Conservation (phyloP, 2,888 invertebrate species). For the Hecatera dysodea region DNA sequence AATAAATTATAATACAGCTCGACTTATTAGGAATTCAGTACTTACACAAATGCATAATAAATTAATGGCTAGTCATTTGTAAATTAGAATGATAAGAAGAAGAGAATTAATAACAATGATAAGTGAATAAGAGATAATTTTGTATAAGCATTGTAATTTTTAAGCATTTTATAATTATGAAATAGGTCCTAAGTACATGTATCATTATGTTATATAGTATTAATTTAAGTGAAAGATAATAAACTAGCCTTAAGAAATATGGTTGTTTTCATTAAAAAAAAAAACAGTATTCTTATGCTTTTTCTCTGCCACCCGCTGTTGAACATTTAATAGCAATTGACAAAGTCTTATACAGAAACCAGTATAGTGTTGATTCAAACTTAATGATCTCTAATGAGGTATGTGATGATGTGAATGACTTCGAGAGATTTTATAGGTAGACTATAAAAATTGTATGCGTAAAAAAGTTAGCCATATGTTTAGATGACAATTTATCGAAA, state of each 20-base stretch:
- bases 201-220: constrained; percentile 1
- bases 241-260: constrained; percentile 8
- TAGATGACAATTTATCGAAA: too few relatives aligned
- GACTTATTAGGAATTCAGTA: constrained; percentile 11
- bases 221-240: constrained; percentile 27
- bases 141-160: constrained; percentile 19
- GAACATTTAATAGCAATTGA: too few relatives aligned
- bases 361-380: too few relatives aligned
- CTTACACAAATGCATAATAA: constrained; percentile 24
- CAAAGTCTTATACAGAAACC: too few relatives aligned
- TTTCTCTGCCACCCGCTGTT: too few relatives aligned
- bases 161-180: constrained; percentile 5
- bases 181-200: neutral
- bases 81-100: neutral
- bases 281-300: neutral
- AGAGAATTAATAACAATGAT: neutral
- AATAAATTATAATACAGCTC: neutral
- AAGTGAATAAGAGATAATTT: constrained; percentile 4
- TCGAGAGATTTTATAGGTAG: too few relatives aligned
- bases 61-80: constrained; percentile 31
- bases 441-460: too few relatives aligned
- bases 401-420: too few relatives aligned
- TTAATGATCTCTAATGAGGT: too few relatives aligned
- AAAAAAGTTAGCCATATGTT: too few relatives aligned
- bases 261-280: neutral